Base-by-base conservation (phyloP, 2,888 invertebrate genomes). In the Synergus laeviventris region DNA sequence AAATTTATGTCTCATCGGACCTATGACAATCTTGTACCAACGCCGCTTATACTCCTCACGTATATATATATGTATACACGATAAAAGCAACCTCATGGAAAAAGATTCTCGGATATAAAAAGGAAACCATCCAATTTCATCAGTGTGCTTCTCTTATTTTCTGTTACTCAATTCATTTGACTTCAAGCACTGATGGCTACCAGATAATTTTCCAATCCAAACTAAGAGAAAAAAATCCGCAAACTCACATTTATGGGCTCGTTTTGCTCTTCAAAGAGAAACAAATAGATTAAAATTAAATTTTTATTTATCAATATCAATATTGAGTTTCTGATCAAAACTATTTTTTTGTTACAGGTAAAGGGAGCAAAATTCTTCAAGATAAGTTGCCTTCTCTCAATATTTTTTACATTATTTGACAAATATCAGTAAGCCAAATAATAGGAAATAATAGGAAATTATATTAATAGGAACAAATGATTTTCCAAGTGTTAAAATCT, bases 11-110 rank as follows among this genome's bases (percentile, higher is more conserved):
- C 39, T 64, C 64, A 42, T 64, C 64, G 64, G 39, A 64, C 39
- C 62, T 64, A 64, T 64, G 64, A 64, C 14, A 64, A 64, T 64
- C 64, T 64, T 64, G 62, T 36, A 36, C 62, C 18, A 62, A 62
- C 38, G 62, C 9, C 64, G 21, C 39, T 39, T 60, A 31, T 39
- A 39, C 64, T 64, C 64, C 12, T 21, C 12, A 64, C 18, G 5
- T 31, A 31, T 31, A 21, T 42, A 39, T 42, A 64, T 31, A 31
- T 31, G 14, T 42, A 39, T 42, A 64, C 38, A 39, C 64, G 64
- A 64, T 64, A 64, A 64, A 64, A 39, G 14, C 14, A 64, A 64
- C 64, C 42, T 39, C 64, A 42, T 18, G 21, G 64, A 18, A 64
- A 39, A 64, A 64, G 64, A 64, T 39, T 62, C 62, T 62, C 12